A percentile compares a stretch with the other conserved stretches of the same genome.
phyloP scores from a whole-genome alignment of 23 tunicate species.

The Clavelina lepadiformis region DNA sequence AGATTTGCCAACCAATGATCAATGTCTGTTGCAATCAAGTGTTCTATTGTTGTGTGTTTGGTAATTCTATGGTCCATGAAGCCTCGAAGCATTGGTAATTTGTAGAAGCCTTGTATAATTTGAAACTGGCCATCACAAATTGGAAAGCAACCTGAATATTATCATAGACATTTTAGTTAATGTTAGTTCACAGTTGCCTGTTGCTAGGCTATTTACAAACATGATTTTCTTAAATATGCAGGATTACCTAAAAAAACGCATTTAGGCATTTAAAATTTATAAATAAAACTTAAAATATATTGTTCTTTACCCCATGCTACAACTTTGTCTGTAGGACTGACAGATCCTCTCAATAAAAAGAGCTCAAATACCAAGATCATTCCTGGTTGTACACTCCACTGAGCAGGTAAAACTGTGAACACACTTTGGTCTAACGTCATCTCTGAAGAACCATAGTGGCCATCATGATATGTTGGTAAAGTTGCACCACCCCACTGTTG shows the following conservation, averaged over 20 bases:
- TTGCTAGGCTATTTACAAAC: not conserved
- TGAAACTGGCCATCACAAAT: conserved; percentile 89
- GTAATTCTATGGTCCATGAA: conserved; percentile 82
- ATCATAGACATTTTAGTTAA: too few species aligned
- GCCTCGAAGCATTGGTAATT: conserved; percentile 90
- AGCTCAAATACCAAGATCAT: conserved; percentile 88
- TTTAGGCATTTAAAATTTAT: not conserved
- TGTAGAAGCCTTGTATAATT: conserved; percentile 79
- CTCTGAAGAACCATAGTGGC: conserved; percentile 55
- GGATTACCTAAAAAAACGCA: not conserved
- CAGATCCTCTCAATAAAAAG: conserved; percentile 79
- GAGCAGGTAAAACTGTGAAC: conserved; percentile 89
- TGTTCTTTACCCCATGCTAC: conserved; percentile 95
- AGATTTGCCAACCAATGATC: conserved; percentile 96
- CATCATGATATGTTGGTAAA: conserved; percentile 84
- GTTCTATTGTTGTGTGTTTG: conserved; percentile 71
- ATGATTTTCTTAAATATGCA: not conserved
- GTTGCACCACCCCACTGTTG: conserved; percentile 99
- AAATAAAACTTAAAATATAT: too few species aligned
- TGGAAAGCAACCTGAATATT: conserved; percentile 69
- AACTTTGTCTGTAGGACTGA: conserved; percentile 80
- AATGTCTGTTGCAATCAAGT: conserved; percentile 74
- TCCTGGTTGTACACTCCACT: conserved; percentile 88
- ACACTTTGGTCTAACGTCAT: conserved; percentile 78
- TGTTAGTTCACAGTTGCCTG: too few species aligned